A percentile compares a stretch with the other conserved stretches of the same genome.
Conservation (phyloP, 2,113 vertebrate genomes). For the Leucosticte australis region DNA sequence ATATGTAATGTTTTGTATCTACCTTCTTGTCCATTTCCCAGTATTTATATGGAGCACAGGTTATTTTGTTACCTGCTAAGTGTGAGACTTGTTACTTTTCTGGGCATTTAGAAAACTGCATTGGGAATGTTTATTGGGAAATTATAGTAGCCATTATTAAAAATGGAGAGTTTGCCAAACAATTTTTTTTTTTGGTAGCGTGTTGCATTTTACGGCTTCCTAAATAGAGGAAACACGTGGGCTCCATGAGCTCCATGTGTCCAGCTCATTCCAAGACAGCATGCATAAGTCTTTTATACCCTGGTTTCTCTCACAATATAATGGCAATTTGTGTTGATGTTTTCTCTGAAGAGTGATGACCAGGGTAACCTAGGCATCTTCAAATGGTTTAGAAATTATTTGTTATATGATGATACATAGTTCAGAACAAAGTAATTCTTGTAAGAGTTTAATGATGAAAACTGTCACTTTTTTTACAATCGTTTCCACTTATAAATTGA, state of each 20-base stretch:
- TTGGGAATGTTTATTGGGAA: neutral
- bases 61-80: neutral
- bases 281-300: neutral
- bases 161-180: neutral
- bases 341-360: neutral
- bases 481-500: neutral
- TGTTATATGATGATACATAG: neutral
- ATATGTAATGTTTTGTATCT: neutral
- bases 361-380: neutral
- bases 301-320: neutral
- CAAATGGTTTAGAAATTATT: neutral
- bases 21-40: neutral
- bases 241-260: neutral
- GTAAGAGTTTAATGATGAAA: neutral
- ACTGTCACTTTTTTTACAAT: neutral
- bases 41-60: neutral
- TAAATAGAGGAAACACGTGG: accelerated
- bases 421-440: neutral
- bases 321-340: neutral
- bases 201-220: neutral
- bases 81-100: neutral
- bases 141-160: neutral
- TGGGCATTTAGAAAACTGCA: neutral
- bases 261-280: neutral
- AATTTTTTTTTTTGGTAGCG: neutral